A percentile compares a stretch with the other conserved stretches of the same genome.
Conservation (phyloP, 2,113 vertebrate genomes). For the Corydoras sp. region DNA sequence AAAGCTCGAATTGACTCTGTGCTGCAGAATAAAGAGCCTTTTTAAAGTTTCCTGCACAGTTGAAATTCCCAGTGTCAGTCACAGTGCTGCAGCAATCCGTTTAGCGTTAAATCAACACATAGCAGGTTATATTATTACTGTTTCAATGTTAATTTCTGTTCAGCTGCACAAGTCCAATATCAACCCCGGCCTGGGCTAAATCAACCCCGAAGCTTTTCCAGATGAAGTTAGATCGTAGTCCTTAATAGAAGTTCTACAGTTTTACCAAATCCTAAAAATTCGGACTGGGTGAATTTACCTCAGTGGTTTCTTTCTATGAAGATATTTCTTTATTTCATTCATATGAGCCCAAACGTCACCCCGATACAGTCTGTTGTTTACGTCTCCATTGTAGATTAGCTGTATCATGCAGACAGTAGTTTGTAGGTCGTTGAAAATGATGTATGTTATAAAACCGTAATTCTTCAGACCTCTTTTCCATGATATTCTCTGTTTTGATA, state of each 20-base stretch:
- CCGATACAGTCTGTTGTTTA: conserved; percentile 20
- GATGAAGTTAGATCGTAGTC: too few relatives aligned
- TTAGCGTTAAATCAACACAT: neutral
- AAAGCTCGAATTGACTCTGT: neutral
- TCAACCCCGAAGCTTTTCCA: too few relatives aligned
- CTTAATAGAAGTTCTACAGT: too few relatives aligned
- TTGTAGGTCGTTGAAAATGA: conserved; percentile 21
- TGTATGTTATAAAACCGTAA: conserved; percentile 19
- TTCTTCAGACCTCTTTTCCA: conserved; percentile 20
- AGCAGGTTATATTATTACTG: neutral
- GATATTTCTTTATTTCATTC: too few relatives aligned
- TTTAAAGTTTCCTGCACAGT: neutral
- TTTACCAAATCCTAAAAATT: too few relatives aligned
- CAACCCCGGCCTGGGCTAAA: too few relatives aligned
- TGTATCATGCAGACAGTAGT: conserved; percentile 11
- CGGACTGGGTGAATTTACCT: too few relatives aligned
- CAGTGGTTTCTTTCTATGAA: too few relatives aligned
- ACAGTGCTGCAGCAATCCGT: neutral
- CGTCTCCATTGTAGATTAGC: conserved; percentile 24
- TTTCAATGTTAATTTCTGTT: neutral
- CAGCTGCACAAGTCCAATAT: neutral
- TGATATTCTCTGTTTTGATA: conserved; percentile 28
- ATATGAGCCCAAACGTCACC: neutral
- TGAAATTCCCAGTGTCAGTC: neutral
- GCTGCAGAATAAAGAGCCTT: neutral